These are phyloP conservation scores for Eclectus roratus DNA, from an alignment of 2,113 vertebrate genomes.

Conservation along the genomic window DNA sequence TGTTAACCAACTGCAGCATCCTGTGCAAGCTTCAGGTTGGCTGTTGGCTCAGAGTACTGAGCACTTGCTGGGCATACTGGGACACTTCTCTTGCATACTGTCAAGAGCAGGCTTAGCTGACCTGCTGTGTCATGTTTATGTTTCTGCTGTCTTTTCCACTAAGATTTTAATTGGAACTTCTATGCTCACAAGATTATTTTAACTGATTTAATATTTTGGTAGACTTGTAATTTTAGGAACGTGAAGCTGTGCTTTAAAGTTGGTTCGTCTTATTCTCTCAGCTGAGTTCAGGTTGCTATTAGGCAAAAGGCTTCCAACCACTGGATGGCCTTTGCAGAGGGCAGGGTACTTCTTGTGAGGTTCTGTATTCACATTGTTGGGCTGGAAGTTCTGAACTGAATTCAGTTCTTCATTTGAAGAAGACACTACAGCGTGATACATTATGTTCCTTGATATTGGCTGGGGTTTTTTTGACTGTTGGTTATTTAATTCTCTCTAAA, in stretches of 20 bases:
- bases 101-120: neutral
- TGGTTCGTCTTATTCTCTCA: neutral
- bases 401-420: neutral
- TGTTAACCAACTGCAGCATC: neutral
- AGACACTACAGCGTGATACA: neutral
- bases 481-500: neutral
- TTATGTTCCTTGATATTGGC: neutral
- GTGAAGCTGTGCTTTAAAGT: neutral
- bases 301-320: neutral
- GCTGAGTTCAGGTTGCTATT: neutral
- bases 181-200: neutral
- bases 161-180: neutral
- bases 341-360: neutral
- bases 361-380: neutral
- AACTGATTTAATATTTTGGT: neutral
- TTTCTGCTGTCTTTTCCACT: neutral
- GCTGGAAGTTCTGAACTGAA: neutral
- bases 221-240: neutral
- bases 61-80: accelerated
- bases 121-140: neutral
- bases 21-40: neutral
- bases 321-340: neutral
- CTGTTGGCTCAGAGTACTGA: neutral
- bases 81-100: accelerated
- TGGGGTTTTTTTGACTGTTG: neutral